Base-by-base conservation (phyloP, 2,888 invertebrate species). In the Salpingus planirostris region DNA sequence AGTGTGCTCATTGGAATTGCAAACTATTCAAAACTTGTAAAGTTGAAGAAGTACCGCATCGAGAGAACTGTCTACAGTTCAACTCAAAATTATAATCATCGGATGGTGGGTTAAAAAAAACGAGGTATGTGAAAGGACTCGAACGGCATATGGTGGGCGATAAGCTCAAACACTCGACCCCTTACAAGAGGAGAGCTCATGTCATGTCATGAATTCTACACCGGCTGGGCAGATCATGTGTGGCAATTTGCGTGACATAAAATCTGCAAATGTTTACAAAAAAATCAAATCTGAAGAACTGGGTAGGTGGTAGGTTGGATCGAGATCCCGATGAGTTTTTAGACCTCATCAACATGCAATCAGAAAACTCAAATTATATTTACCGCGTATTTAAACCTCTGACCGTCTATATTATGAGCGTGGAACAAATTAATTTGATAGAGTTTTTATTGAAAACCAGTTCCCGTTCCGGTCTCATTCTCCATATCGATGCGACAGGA, bases 401-500 rank as follows among this genome's bases (percentile, higher is more conserved):
- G 8, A 18, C 5, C 8, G 18, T 18, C 8, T 18, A 18, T 8
- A 6, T 18, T 5, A 6, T 18, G 5, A 18, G 18, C 8, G 18
- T 18, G 18, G 18, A 18, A 8, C 18, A 18, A 18, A 6, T 18
- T 6, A 18, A 6, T 5, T 18, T 18, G 5, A 18, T 18, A 5
- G 5, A 8, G 18, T 8, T 6, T 18, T 5, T 18, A 6, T 18
- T 18, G 18, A 18, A 18, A 18, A 18, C 5, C 8, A 5, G 8
- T 18, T 5, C 5, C 8, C 18, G 8, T 18, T 5, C 5, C 8
- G 5, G 5, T 8, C 5, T 18, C 8, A 8, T 8, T 18, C 5
- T 18, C 5, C 18, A 18, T 18, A 18, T 18, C 8, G 23, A 23
- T 23, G 23, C 23, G 7, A 23, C 23, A 6, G 23, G 23, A 23